These are phyloP conservation scores for Lamellibrachia columna DNA, from an alignment of 2,888 invertebrate genomes.

Conservation along the genomic window DNA sequence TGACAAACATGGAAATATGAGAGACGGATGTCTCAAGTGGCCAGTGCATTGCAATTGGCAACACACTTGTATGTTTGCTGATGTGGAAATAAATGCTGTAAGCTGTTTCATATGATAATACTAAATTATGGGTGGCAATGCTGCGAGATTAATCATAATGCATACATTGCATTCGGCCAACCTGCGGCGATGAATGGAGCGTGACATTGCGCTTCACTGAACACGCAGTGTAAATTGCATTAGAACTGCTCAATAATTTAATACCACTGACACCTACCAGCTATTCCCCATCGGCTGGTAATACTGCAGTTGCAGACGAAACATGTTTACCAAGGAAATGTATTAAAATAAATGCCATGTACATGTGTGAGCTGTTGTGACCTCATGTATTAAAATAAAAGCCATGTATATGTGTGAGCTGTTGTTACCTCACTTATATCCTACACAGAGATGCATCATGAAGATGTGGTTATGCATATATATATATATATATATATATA, in stretches of 20 bases:
- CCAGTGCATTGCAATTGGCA: background rate
- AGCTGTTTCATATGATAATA: background rate
- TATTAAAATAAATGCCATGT: background rate
- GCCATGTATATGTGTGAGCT: no score
- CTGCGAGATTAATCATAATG: background rate
- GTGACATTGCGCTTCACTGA: background rate
- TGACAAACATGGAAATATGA: background rate
- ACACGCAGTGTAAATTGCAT: background rate
- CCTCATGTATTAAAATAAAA: no score
- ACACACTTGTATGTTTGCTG: background rate
- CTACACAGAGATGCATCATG: no score
- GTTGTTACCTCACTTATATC: no score
- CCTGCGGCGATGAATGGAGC: background rate
- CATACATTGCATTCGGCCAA: background rate
- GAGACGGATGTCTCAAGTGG: background rate
- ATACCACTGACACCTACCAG: background rate
- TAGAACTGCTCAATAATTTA: background rate
- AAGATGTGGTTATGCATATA: no score
- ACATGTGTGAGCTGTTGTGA: no score
- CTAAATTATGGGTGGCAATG: background rate
- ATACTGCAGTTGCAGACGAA: background rate
- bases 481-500: no score
- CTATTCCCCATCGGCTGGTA: background rate
- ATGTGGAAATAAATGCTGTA: background rate
- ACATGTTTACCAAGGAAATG: background rate